Percentiles rank a stretch among this genome's conserved stretches.
phyloP scores from a whole-genome alignment of 2,113 vertebrate species.

The Clarias macrocephalus region DNA sequence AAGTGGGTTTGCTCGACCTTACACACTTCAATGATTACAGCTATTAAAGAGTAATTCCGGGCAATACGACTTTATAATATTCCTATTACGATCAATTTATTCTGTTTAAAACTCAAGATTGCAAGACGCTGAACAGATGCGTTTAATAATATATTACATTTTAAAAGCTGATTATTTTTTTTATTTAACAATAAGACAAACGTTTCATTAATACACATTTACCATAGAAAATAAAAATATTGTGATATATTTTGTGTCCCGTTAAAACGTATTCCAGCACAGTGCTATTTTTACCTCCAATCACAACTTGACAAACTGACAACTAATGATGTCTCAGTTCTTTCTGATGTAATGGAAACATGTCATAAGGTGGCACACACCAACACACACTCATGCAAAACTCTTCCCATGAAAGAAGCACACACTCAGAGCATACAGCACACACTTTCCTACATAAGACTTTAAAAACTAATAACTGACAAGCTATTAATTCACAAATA shows the following conservation, averaged over 20 bases:
- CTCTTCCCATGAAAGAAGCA: neutral
- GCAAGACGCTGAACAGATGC: neutral
- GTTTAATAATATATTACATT: neutral
- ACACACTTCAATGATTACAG: neutral
- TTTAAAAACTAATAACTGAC: conserved; percentile 34
- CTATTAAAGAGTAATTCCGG: neutral
- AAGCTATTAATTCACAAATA: neutral
- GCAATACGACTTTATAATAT: neutral
- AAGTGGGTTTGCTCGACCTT: neutral
- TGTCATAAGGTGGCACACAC: conserved; percentile 9
- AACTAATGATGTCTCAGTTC: conserved; percentile 28
- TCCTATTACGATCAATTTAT: neutral
- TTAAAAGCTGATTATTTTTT: neutral
- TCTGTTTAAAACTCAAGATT: neutral
- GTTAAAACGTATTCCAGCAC: neutral
- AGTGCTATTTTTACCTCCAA: neutral
- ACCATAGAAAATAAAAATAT: neutral
- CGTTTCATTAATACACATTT: neutral
- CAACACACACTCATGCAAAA: conserved; percentile 11
- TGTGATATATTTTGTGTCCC: neutral
- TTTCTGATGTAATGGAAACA: conserved; percentile 65
- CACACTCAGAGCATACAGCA: conserved; percentile 16
- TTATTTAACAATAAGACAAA: neutral
- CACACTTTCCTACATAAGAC: conserved; percentile 27
- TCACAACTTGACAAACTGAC: neutral